Base-by-base conservation (phyloP, 2,888 invertebrate genomes). In the Ceraclea dissimilis region DNA sequence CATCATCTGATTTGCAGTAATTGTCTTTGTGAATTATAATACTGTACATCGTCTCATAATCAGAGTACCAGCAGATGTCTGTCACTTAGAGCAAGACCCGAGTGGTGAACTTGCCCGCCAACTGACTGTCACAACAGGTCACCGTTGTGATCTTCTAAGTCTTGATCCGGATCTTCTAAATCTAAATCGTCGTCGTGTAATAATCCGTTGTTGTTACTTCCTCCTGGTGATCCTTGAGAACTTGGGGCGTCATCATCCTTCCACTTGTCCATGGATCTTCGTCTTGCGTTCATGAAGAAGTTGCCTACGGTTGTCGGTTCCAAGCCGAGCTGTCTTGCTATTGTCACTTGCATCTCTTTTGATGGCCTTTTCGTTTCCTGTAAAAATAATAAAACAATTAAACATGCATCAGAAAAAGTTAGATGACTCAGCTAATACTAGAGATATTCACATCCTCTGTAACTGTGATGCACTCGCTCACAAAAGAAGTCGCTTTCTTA, bases 211-310 rank as follows among this genome's bases (percentile, higher is more conserved):
- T 71, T 67, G 20, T 71, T 63, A 43, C 58, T 61, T 1, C 77
- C 77, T 1, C 70, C 73, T 0, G 72, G 72, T 34, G 74, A 73
- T 67, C 71, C 73, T 61, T 72, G 72, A 50, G 74, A 70, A 61
- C 77, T 71, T 64, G 85, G 84, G 52, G 86, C 87, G 65, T 88
- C 93, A 67, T 95, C 94, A 69, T 96, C 96, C 72, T 93, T 90
- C 96, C 97, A 98, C 69, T 97, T 98, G 76, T 98, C 98, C 91
- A 92, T 92, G 2, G 92, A 92, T 63, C 99, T 84, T 65, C 99
- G 83, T 59, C 98, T 82, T n/a, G 99, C 99, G 75, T 99, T 99
- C 99, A 99, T 99, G 79, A 99, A 99, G 82, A 99, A 99, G 74
- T 99, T 99, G 51, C 98, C 97, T 58, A 98, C 97, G 11, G 98